Evolutionary conservation across 2,888 invertebrate genomes (phyloP), one percentile per base, ranked within the genome.

Genomic region (Lasius fuliginosus): DNA sequence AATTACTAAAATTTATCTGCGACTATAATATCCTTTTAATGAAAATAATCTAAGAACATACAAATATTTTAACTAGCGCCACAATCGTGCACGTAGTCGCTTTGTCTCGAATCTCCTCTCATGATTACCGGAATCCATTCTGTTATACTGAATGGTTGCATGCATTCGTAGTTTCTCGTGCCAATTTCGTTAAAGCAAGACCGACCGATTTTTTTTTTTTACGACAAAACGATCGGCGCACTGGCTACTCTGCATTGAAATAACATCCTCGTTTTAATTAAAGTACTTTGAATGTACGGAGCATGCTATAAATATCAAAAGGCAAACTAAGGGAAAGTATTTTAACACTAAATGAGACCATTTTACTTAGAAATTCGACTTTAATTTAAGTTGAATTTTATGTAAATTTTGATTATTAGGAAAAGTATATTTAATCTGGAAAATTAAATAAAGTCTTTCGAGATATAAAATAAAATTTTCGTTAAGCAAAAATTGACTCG

Each of bases 201-300:
- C 9, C 23, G 58, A 12, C 18, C 67, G 1, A n/a, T 1, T 27
- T 36, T 68, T 27, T 36, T 68, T 79, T 58, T 62, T 36, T 62
- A 46, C 73, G 30, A 30, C 30, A 11, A 33, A 62, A 12, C 60
- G 36, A 81, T 79, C 33, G 60, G 58, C n/a, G 23, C 36, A 81
- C 27, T 12, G 23, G 4, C 58, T 69, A 40, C 58, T 81, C 36
- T 62, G 12, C 46, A 81, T 81, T 46, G n/a, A 11, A 60, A 73
- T 81, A 81, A 73, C 60, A 71, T 71, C 36, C 33, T 81, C 60
- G 46, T 81, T 81, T 81, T 81, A 81, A 73, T 81, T 73, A 73
- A 81, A 62, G 36, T 49, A 62, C 36, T 73, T 81, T 62, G 36
- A 73, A 49, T 42, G n/a, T 33, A 76, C 27, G 33, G 15, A 60